phyloP scores from a whole-genome alignment of 2,113 vertebrate genomes.

The Spermophilus dauricus region DNA sequence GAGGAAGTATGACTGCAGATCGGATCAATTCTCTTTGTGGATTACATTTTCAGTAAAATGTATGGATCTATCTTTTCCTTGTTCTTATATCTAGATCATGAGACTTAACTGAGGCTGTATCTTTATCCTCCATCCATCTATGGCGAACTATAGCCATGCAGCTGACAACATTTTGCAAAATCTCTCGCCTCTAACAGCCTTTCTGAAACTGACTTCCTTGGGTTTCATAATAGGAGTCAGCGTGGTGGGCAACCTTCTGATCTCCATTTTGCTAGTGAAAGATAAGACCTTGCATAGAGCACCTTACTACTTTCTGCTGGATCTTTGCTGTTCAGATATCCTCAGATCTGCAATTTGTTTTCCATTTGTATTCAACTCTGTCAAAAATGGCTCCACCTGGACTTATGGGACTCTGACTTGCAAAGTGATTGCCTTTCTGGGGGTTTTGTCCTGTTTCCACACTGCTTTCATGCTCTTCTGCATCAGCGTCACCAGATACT shows the following conservation, averaged over 20 bases:
- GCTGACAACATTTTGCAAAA: conserved; percentile 99
- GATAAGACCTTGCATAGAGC: conserved; percentile 99
- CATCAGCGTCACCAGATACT: conserved; percentile 98
- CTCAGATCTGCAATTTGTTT: conserved; percentile 99
- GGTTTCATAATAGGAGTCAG: conserved; percentile 99
- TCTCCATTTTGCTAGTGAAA: conserved; percentile 99
- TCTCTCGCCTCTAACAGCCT: conserved; percentile 99
- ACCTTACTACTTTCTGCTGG: conserved; percentile 99
- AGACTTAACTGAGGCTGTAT: conserved; percentile 98
- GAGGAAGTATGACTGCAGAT: conserved; percentile 90
- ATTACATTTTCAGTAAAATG: conserved; percentile 98
- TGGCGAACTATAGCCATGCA: conserved; percentile 99
- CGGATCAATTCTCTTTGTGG: conserved; percentile 94
- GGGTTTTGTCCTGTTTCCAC: conserved; percentile 99
- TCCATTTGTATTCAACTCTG: conserved; percentile 99
- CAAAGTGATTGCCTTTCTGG: conserved; percentile 99
- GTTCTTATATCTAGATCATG: conserved; percentile 97
- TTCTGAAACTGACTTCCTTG: conserved; percentile 99
- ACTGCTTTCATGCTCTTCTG: conserved; percentile 99
- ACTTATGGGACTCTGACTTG: conserved; percentile 98
- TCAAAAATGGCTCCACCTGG: conserved; percentile 99
- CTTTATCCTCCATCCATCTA: conserved; percentile 99
- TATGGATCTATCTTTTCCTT: conserved; percentile 96
- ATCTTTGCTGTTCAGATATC: conserved; percentile 99
- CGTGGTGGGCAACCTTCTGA: conserved; percentile 99